These are phyloP conservation scores for Drosophila oshimai DNA, from an alignment of 1,140 invertebrate species.

Conservation along the genomic window DNA sequence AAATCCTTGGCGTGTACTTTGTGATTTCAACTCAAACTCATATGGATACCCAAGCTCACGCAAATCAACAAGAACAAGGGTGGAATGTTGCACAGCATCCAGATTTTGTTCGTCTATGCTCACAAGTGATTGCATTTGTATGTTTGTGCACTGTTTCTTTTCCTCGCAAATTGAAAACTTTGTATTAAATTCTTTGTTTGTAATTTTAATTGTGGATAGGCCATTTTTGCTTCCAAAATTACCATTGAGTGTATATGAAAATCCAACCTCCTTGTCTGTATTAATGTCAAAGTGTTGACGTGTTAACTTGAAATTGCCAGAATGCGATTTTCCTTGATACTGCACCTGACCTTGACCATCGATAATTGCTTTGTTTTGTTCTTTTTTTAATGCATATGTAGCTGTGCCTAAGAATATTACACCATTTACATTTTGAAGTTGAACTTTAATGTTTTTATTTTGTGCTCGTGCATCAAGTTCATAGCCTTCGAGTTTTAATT, in stretches of 20 bases:
- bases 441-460: constrained; percentile 86
- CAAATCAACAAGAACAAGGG: constrained; percentile 86
- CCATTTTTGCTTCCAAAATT: constrained; percentile 84
- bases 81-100: constrained; percentile 83
- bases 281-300: constrained; percentile 85
- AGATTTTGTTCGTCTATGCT: constrained; percentile 47
- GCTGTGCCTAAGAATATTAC: constrained; percentile 86
- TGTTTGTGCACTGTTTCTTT: constrained; percentile 89
- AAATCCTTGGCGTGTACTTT: constrained; percentile 85
- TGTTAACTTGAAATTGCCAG: constrained; percentile 88
- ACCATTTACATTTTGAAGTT: constrained; percentile 86
- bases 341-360: constrained; percentile 86
- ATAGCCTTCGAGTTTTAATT: constrained; percentile 87
- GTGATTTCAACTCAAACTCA: constrained; percentile 87
- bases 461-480: constrained; percentile 86
- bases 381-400: constrained; percentile 87
- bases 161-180: constrained; percentile 89
- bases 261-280: constrained; percentile 86
- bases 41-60: constrained; percentile 88
- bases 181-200: constrained; percentile 87
- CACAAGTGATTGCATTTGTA: constrained; percentile 85
- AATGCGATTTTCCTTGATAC: constrained; percentile 86
- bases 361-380: constrained; percentile 87
- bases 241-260: constrained; percentile 84
- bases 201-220: constrained; percentile 86